Base-by-base conservation (phyloP, 2,113 vertebrate genomes). In the Labeo rohita region DNA sequence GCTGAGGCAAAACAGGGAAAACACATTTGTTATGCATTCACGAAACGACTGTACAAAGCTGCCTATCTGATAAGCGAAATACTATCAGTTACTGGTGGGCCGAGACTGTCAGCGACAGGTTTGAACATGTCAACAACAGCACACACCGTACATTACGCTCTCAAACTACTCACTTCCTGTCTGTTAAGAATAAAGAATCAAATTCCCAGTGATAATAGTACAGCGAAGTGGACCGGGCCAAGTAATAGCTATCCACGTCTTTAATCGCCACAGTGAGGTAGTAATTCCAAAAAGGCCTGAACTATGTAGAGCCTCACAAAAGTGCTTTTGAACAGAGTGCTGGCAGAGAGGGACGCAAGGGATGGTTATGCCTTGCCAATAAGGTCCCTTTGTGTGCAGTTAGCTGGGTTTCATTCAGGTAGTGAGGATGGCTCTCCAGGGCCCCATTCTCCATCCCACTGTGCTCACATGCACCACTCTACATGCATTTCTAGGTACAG, bases 251-350 rank as follows among this genome's bases (percentile, higher is more conserved):
- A 87, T 59, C 82, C 54, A 73, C 36, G 80, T 76, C 80, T 84
- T 89, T 72, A 68, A 79, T 80, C 78, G 54, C 59, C 80, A 78
- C 21, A 78, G 79, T 3, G 81, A 81, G 85, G 84, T 63, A 85
- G 83, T 79, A 36, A 74, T 78, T 86, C 68, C 54, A 75, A 87
- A 79, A 73, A 83, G 18, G 39, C 76, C 66, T 83, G 6, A 49
- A 68, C 87, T 90, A 75, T 84, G 73, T 50, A 76, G 85, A 23
- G 54, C 80, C 80, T 84, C 84, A 86, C 89, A 91, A 87, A 92
- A 89, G 78, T 91, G 89, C 79, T 92, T 94, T 92, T 93, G 88
- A 92, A 86, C 84, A 86, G 39, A 75, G 74, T n/a, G 12, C 10
- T 87, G 86, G 88, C 90, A 87, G 34, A 78, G 85, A 84, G 79